Evolutionary conservation across 2,113 vertebrate species (phyloP).

Genomic region (Tapirus terrestris): DNA sequence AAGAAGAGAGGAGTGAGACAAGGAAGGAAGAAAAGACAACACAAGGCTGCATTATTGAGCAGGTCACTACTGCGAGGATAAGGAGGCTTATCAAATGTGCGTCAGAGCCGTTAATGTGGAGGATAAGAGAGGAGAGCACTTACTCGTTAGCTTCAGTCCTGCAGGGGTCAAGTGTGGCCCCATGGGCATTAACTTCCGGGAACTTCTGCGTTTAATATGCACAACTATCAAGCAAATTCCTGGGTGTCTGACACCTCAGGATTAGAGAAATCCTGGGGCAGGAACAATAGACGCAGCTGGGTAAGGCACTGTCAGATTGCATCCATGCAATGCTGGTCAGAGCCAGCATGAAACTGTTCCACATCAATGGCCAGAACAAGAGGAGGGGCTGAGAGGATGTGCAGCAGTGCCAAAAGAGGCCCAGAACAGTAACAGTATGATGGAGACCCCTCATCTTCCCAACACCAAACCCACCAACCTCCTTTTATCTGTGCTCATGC

Average conservation of each 20-base stretch:
- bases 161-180: neutral
- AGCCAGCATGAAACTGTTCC: neutral
- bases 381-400: neutral
- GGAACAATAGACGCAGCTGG: neutral
- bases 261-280: neutral
- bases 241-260: neutral
- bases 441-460: neutral
- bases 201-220: neutral
- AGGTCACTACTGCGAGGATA: neutral
- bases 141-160: neutral
- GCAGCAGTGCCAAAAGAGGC: neutral
- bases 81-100: neutral
- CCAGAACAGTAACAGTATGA: neutral
- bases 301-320: neutral
- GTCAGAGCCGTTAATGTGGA: neutral
- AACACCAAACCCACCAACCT: neutral
- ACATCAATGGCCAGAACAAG: neutral
- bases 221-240: neutral
- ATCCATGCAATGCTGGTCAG: neutral
- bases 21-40: neutral
- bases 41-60: neutral
- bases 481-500: neutral
- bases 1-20: neutral
- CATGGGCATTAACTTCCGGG: neutral
- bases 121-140: neutral